Base-by-base conservation (phyloP, 2,888 invertebrate genomes). In the Cheilosia pagana region DNA sequence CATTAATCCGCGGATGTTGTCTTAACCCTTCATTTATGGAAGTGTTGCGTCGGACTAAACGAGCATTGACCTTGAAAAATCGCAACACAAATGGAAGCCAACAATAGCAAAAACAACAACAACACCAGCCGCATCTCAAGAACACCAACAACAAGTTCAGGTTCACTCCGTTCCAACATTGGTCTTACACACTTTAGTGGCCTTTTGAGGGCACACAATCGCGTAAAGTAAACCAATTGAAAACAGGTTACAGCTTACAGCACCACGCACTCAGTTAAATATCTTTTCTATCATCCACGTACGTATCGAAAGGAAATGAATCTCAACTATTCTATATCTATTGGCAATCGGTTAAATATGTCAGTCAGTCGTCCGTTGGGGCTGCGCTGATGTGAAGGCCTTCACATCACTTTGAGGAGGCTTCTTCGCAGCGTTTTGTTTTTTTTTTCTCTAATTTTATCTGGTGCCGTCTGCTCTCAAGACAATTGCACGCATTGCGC, bases 271-370 rank as follows among this genome's bases (percentile, higher is more conserved):
- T 19, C 41, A 68, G 39, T 52, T 31, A 55, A 52, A 48, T 70
- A 62, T 60, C 62, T 65, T 41, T 39, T 67, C 60, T 8, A 43
- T 57, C 21, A 43, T 63, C 16, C 45, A 43, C 59, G 79, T 52
- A 60, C 25, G 31, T 45, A 59, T 60, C 31, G 28, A 28, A 83
- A 74, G 74, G 83, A 83, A 83, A 78, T 83, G 83, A 83, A 83
- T 83, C 83, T 70, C 16, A 79, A 48, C 83, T 65, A 83, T 83
- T 79, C 79, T 55, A 65, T 50, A 60, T 63, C 78, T 78, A 74
- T 83, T 70, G 78, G 67, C 85, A 75, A 81, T 85, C 76, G 81
- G 71, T 81, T 76, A 85, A 85, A 85, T 85, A 85, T 85, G 85
- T 85, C 85, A 85, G 71, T 85, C 85, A 81, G 72, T 59, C 79